Evolutionary conservation across 2,888 invertebrate species (phyloP), one percentile per base, ranked within the genome.

Genomic region (Tortrix viridana): DNA sequence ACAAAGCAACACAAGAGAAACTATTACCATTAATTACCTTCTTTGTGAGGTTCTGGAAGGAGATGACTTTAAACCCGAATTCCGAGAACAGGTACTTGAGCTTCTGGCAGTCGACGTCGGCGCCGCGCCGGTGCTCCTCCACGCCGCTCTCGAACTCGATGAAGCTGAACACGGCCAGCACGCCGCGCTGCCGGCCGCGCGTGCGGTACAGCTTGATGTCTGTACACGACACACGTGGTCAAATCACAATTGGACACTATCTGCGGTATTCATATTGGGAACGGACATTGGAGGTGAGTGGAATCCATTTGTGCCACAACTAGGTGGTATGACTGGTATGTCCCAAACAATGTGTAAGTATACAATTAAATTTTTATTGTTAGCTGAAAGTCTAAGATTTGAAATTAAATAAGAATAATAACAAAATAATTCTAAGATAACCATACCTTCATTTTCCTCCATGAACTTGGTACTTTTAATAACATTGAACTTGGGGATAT

Each of bases 121-220:
- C 95, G 32, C 95, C 95, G 44, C 80, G 76, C 37, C 95, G 91
- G 69, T 79, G 76, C 37, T 73, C 65, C 66, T 86, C 86, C 4
- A 86, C 75, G 41, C 80, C 71, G 70, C 87, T 71, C 16, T 75
- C 69, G 80, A 94, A 95, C 64, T 92, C 80, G 26, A 93, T 89
- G 75, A 94, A 95, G 73, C 94, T 95, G 67, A 95, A 94, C 74
- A 95, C 89, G 19, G 95, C 84, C 20, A 94, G 84, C 41, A 93
- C 85, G 20, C 95, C 95, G 65, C 95, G 93, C 54, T 89, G 81
- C 64, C 83, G 84, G 0, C 94, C 92, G 60, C 93, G 88, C 78
- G 94, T 94, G 22, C 77, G 78, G 82, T 94, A 94, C 70, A 86
- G 69, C 74, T 84, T 80, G 55, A 90, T 74, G 23, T 84, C 90